phyloP scores from a whole-genome alignment of 2,113 vertebrate species.

The Upupa epops region DNA sequence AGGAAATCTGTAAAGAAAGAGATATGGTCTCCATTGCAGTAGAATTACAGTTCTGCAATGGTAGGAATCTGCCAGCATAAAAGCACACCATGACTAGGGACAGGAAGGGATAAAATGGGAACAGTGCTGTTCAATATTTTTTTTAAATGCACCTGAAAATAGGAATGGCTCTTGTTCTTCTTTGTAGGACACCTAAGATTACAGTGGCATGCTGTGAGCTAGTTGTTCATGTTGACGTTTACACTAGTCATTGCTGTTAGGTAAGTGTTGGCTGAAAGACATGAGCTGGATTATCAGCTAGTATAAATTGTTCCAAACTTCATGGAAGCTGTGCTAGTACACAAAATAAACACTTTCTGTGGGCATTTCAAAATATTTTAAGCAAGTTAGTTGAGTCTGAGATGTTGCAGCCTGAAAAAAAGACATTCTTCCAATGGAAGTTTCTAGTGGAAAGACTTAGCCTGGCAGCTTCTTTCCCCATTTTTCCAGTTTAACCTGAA shows the following conservation, averaged over 20 bases:
- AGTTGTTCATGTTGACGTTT: neutral
- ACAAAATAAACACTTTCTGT: neutral
- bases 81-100: neutral
- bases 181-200: neutral
- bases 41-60: fast-evolving
- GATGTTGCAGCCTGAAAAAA: neutral
- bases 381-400: neutral
- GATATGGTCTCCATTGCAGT: neutral
- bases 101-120: neutral
- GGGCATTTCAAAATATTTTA: neutral
- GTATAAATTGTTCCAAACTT: neutral
- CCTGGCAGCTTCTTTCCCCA: neutral
- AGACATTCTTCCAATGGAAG: neutral
- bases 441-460: neutral
- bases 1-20: neutral
- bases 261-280: neutral
- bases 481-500: neutral
- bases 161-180: neutral
- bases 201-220: neutral
- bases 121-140: neutral
- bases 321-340: neutral
- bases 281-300: neutral
- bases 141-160: neutral
- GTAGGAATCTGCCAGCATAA: neutral
- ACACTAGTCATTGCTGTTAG: neutral